Conservation (phyloP, 2,888 invertebrate species). For the Osedax fenrisi region DNA sequence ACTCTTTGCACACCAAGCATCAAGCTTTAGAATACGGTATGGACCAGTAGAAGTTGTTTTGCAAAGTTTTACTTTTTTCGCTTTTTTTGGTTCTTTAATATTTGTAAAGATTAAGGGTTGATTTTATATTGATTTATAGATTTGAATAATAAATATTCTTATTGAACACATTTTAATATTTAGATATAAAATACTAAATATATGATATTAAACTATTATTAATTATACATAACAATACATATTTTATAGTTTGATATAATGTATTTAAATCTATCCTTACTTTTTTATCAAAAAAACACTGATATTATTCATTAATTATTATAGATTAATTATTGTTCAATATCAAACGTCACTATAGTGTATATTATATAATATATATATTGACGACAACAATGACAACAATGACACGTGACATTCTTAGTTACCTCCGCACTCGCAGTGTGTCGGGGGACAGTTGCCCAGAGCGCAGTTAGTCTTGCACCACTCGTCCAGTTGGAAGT, state of each 20-base stretch:
- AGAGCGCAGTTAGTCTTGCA: not conserved
- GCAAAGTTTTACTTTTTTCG: not conserved
- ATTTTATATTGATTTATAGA: not conserved
- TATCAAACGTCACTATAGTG: too few species aligned
- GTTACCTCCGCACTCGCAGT: slow-evolving; percentile 6
- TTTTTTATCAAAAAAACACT: too few species aligned
- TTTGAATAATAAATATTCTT: not conserved
- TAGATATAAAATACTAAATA: not conserved
- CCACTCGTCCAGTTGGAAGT: not conserved
- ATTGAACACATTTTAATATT: not conserved
- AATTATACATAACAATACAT: too few species aligned
- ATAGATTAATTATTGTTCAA: too few species aligned
- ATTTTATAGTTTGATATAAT: too few species aligned
- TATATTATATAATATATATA: too few species aligned
- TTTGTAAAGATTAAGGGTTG: not conserved
- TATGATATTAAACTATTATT: too few species aligned
- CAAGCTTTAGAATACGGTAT: not conserved
- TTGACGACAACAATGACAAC: too few species aligned
- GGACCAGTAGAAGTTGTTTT: not conserved
- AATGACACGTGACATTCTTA: too few species aligned
- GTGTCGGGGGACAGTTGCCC: not conserved
- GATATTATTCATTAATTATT: too few species aligned
- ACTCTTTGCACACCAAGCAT: not conserved
- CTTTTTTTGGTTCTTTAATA: not conserved
- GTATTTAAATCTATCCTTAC: too few species aligned